phyloP scores from a whole-genome alignment of 2,888 invertebrate genomes.

The Drosophila monieri region DNA sequence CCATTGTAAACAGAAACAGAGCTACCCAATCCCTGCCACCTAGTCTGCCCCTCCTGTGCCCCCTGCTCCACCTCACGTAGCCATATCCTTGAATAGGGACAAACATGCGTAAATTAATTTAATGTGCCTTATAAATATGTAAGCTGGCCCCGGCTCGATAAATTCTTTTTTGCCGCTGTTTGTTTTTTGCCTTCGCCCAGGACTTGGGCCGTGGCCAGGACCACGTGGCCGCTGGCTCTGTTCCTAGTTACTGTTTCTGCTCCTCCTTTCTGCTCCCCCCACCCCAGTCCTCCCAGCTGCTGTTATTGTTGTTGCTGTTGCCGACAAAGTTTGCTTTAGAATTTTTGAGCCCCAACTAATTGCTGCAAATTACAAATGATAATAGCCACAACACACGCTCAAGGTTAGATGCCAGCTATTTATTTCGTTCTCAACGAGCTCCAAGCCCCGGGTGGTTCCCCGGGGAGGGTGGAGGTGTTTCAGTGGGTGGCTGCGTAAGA shows the following conservation, averaged over 20 bases:
- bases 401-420: conserved; percentile 70
- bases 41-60: neutral
- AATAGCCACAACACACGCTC: conserved; percentile 80
- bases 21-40: neutral
- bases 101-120: conserved; percentile 79
- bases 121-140: conserved; percentile 79
- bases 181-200: conserved; percentile 34
- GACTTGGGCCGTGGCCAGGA: conserved; percentile 31
- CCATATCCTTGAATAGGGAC: conserved; percentile 31
- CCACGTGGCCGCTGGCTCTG: conserved; percentile 59
- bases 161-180: conserved; percentile 57
- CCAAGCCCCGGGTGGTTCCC: conserved; percentile 1
- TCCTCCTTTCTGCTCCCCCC: neutral
- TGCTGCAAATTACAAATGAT: conserved; percentile 80
- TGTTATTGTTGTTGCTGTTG: conserved; percentile 45
- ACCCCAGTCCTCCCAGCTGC: conserved; percentile 1
- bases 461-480: neutral
- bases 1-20: conserved; percentile 23
- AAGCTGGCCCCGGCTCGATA: conserved; percentile 68
- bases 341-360: conserved; percentile 79
- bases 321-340: conserved; percentile 77
- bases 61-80: neutral
- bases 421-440: conserved; percentile 69
- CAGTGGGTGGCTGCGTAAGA: conserved; percentile 59
- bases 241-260: conserved; percentile 20